A percentile compares a stretch with the other conserved stretches of the same genome.
phyloP scores from a whole-genome alignment of 2,113 vertebrate genomes.

The Lepus americanus region DNA sequence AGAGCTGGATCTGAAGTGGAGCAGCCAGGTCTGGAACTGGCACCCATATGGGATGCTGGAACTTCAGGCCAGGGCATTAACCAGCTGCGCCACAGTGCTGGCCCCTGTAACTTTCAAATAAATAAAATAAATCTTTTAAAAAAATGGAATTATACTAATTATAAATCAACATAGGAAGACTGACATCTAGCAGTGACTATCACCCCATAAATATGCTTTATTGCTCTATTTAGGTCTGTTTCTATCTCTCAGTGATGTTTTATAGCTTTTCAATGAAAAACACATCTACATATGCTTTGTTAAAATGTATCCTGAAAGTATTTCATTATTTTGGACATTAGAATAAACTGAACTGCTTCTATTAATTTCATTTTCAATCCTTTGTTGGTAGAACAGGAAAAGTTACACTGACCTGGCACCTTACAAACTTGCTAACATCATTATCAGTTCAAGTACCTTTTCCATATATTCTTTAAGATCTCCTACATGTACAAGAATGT shows the following conservation, averaged over 20 bases:
- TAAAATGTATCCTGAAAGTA: background rate
- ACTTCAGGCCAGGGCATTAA: no score
- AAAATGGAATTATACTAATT: background rate
- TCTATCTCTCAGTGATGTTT: background rate
- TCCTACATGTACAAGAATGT: background rate
- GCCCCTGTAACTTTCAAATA: no score
- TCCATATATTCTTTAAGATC: background rate
- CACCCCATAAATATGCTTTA: background rate
- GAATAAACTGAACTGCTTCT: background rate
- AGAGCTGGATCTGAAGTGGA: no score
- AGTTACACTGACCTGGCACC: background rate
- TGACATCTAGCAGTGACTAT: background rate
- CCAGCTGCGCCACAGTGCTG: no score
- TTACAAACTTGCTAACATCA: background rate
- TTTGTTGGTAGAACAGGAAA: background rate
- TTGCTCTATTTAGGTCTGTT: background rate
- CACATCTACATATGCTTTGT: background rate
- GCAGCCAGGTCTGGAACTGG: no score
- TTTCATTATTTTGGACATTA: background rate
- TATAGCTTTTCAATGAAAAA: background rate
- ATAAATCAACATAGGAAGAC: background rate
- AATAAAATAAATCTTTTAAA: no score
- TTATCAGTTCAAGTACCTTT: background rate
- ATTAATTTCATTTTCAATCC: background rate
- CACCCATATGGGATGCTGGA: no score